phyloP scores from a whole-genome alignment of 2,797 vertebrate species.

The Notoglanidium macrostoma region DNA sequence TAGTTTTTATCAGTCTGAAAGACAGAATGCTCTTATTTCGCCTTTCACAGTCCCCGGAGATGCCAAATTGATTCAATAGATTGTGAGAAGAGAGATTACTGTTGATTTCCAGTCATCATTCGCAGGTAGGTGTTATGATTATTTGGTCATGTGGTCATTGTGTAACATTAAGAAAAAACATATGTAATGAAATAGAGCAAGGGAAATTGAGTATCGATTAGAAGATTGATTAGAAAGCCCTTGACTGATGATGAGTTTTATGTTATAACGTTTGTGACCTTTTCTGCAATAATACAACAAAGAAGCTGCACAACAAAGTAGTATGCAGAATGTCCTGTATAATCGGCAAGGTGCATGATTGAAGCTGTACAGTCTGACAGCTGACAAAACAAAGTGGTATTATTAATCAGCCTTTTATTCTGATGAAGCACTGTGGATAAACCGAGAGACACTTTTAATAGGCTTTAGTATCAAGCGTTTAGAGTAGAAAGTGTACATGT shows the following conservation, averaged over 20 bases:
- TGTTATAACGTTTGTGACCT: not conserved
- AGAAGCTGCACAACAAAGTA: not conserved
- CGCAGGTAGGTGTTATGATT: constrained; percentile 37
- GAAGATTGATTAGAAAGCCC: not conserved
- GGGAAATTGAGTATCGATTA: constrained; percentile 41
- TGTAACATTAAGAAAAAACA: constrained; percentile 16
- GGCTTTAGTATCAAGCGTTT: not conserved
- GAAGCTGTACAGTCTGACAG: not conserved
- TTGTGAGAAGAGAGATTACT: constrained; percentile 26
- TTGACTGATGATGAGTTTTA: not conserved
- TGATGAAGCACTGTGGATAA: not conserved
- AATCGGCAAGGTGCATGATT: not conserved
- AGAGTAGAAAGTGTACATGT: not conserved
- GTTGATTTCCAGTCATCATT: constrained; percentile 29
- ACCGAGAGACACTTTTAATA: not conserved
- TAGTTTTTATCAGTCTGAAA: not conserved
- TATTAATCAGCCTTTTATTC: not conserved
- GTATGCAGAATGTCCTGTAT: not conserved
- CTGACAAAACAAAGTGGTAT: not conserved
- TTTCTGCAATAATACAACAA: constrained; percentile 6
- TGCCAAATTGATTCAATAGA: constrained; percentile 34
- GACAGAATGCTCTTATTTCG: not conserved
- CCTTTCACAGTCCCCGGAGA: constrained; percentile 1
- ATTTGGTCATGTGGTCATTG: constrained; percentile 10
- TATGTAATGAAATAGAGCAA: constrained; percentile 24